These are phyloP conservation scores for Oncorhynchus mykiss DNA, from an alignment of 2,113 vertebrate genomes.

Conservation along the genomic window DNA sequence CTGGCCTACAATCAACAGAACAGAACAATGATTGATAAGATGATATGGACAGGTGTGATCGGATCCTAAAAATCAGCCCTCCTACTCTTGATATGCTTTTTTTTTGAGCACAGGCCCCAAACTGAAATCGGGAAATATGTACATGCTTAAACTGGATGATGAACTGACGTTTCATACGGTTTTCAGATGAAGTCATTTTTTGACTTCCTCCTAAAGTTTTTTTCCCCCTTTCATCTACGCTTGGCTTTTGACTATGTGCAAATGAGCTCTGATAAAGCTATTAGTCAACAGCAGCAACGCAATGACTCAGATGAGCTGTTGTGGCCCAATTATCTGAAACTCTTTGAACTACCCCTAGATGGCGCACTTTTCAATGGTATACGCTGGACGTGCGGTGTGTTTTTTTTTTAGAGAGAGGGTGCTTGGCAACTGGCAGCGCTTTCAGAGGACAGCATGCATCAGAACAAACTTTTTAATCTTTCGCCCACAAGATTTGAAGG, in stretches of 20 bases:
- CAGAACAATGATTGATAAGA: not conserved
- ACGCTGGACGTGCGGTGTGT: not conserved
- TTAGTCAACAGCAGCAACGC: not conserved
- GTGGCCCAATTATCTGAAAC: not conserved
- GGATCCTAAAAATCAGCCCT: too few relatives aligned
- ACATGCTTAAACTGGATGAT: too few relatives aligned
- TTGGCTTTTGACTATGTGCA: too few relatives aligned
- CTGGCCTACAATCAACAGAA: not conserved
- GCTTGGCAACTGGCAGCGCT: not conserved
- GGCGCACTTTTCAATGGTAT: constrained; percentile 34
- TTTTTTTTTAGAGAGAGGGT: not conserved
- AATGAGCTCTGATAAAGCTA: too few relatives aligned
- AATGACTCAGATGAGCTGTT: not conserved
- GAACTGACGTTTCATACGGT: too few relatives aligned
- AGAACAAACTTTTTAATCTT: constrained; percentile 8
- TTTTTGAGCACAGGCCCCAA: too few relatives aligned
- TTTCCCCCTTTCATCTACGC: too few relatives aligned
- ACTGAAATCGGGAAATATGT: too few relatives aligned
- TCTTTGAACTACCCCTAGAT: constrained; percentile 42
- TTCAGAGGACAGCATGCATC: constrained; percentile 1
- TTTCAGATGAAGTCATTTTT: too few relatives aligned
- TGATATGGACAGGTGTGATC: not conserved
- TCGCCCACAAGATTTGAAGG: constrained; percentile 21
- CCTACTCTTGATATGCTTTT: too few relatives aligned
- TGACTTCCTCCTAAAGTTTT: too few relatives aligned